These are phyloP conservation scores for Haemorhous mexicanus DNA, from an alignment of 2,113 vertebrate genomes.

Conservation along the genomic window DNA sequence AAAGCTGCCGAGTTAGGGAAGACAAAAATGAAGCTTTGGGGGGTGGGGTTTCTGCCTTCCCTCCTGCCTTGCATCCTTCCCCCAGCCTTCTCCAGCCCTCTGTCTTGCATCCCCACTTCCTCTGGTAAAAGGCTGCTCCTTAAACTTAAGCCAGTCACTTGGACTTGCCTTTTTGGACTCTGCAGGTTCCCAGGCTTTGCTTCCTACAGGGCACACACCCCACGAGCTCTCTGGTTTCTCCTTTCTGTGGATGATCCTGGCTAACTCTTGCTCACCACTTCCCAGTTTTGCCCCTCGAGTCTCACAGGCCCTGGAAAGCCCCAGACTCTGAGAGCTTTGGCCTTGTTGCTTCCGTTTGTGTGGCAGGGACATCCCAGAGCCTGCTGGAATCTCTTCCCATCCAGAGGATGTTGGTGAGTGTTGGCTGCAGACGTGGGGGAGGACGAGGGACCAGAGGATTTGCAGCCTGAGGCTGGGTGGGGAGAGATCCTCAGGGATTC, in stretches of 20 bases:
- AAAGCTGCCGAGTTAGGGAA: constrained; percentile 45
- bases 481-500: not conserved
- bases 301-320: not conserved
- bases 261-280: not conserved
- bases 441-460: not conserved
- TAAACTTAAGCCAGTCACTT: not conserved
- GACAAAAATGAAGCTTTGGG: not conserved
- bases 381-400: not conserved
- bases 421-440: not conserved
- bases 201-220: not conserved
- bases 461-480: not conserved
- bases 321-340: not conserved
- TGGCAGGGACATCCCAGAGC: not conserved
- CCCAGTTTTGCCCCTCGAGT: not conserved
- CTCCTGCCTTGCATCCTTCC: constrained; percentile 8
- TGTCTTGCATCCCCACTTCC: not conserved
- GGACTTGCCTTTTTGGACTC: constrained; percentile 29
- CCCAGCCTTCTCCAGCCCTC: not conserved
- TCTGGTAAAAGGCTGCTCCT: constrained; percentile 22
- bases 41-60: not conserved
- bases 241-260: not conserved
- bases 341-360: not conserved
- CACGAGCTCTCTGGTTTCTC: not conserved
- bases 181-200: constrained; percentile 12
- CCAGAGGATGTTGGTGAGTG: not conserved